A percentile compares a stretch with the other conserved stretches of the same genome.
Conservation (phyloP, 64 coral and sea anemone genomes). For the Anthopleura sola region DNA sequence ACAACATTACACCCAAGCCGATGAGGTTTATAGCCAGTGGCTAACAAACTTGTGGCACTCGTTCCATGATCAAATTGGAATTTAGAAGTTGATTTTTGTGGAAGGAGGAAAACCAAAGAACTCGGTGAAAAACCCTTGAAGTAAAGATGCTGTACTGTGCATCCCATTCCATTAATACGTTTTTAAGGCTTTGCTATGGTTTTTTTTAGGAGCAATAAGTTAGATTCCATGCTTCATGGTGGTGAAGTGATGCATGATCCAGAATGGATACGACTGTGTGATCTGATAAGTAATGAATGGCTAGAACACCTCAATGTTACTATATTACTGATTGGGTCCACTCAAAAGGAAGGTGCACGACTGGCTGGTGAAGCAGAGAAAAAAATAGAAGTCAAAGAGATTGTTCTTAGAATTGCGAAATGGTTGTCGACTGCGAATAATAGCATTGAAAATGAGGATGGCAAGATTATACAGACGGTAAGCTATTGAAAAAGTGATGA, state of each 20-base stretch:
- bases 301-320: constrained; percentile 52
- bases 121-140: too few relatives aligned
- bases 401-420: constrained; percentile 61
- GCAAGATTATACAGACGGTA: constrained; percentile 90
- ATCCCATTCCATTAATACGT: too few relatives aligned
- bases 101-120: too few relatives aligned
- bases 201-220: constrained; percentile 72
- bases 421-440: constrained; percentile 89
- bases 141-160: too few relatives aligned
- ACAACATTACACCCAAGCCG: too few relatives aligned
- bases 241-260: constrained; percentile 68
- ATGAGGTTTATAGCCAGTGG: too few relatives aligned
- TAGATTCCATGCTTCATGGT: constrained; percentile 62
- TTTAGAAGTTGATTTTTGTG: too few relatives aligned
- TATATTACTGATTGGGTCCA: constrained; percentile 75
- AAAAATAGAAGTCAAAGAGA: constrained; percentile 64
- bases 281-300: constrained; percentile 85
- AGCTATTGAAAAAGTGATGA: background rate
- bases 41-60: too few relatives aligned
- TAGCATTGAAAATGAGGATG: constrained; percentile 87
- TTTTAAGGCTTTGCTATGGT: background rate
- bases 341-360: constrained; percentile 63
- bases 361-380: constrained; percentile 46
- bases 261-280: constrained; percentile 88
- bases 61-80: too few relatives aligned